Conservation (phyloP, 1,140 invertebrate species). For the Trachymyrmex septentrionalis region DNA sequence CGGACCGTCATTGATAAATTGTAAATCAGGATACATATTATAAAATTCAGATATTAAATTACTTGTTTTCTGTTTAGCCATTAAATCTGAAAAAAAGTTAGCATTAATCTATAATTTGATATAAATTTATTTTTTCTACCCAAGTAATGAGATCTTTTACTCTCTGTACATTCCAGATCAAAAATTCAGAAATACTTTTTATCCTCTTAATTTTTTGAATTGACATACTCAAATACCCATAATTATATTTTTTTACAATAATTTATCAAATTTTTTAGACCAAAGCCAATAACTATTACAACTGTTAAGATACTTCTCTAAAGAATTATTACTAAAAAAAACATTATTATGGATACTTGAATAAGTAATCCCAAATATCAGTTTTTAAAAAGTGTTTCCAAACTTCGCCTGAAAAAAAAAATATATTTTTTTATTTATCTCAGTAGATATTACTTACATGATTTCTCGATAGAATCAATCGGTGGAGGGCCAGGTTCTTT, state of each 20-base stretch:
- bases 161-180: not conserved
- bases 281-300: no score
- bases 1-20: slow-evolving; percentile 5
- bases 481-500: slow-evolving; percentile 13
- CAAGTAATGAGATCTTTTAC: not conserved
- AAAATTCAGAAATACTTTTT: no score
- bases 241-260: no score
- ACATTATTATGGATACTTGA: no score
- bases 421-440: not conserved
- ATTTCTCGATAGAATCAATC: slow-evolving; percentile 56
- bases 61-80: not conserved
- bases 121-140: slow-evolving; percentile 1
- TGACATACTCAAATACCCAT: no score
- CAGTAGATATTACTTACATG: slow-evolving; percentile 31
- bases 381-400: no score
- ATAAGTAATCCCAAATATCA: no score
- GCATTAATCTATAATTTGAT: not conserved
- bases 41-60: not conserved
- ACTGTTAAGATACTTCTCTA: no score
- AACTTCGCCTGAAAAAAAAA: no score
- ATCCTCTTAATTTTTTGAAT: no score
- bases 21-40: not conserved
- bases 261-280: no score
- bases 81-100: slow-evolving; percentile 38
- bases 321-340: no score